Evolutionary conservation across 2,888 invertebrate species (phyloP).

Genomic region (Torymus auratus): DNA sequence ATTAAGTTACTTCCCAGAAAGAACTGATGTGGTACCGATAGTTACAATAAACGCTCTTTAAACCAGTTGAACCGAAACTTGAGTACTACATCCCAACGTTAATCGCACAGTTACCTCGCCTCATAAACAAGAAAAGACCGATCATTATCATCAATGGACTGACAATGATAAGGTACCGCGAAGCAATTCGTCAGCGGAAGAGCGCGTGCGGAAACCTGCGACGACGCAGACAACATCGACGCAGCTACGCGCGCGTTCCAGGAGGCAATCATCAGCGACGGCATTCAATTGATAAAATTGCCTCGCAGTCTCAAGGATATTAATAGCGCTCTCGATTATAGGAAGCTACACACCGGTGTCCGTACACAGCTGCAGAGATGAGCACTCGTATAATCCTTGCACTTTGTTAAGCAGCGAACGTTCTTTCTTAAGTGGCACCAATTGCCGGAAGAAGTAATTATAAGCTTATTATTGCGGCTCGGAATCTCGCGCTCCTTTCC

Average conservation of each 20-base stretch:
- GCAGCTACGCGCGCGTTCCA: constrained; percentile 28
- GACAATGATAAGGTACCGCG: constrained; percentile 25
- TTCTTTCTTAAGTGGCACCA: constrained; percentile 66
- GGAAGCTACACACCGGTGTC: constrained; percentile 41
- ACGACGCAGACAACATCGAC: neutral
- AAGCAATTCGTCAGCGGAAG: constrained; percentile 41
- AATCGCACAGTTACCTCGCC: neutral
- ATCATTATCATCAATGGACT: constrained; percentile 16
- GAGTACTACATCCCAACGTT: too few relatives aligned
- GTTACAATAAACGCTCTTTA: too few relatives aligned
- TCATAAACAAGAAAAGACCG: constrained; percentile 17
- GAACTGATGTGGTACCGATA: too few relatives aligned
- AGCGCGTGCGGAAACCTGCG: neutral
- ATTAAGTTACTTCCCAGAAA: too few relatives aligned
- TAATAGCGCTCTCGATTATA: constrained; percentile 61
- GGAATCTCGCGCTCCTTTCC: constrained; percentile 49
- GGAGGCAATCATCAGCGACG: constrained; percentile 66
- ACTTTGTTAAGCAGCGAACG: constrained; percentile 66
- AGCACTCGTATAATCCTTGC: constrained; percentile 64
- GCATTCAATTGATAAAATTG: constrained; percentile 70
- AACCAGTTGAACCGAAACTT: too few relatives aligned
- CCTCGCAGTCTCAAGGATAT: constrained; percentile 60
- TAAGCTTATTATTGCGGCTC: constrained; percentile 62
- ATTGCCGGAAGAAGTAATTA: constrained; percentile 71
- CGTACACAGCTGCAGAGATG: constrained; percentile 39